Percentiles rank a stretch among this genome's conserved stretches.
Conservation (phyloP, 2,797 vertebrate genomes). For the Pteronotus mesoamericanus region DNA sequence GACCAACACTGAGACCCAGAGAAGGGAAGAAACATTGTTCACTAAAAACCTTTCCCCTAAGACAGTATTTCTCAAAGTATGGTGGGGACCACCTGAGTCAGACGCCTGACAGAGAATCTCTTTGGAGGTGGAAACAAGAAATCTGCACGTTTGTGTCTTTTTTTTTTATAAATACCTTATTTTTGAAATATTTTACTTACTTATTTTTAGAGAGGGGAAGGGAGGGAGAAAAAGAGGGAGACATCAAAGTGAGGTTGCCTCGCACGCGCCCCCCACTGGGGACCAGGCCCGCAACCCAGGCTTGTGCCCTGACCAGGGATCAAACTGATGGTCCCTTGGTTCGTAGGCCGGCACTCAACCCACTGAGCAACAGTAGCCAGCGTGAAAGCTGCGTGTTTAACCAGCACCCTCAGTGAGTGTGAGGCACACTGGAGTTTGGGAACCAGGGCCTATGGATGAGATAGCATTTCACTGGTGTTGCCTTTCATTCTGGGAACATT, state of each 20-base stretch:
- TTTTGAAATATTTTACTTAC: too few relatives aligned
- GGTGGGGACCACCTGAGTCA: not conserved
- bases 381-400: not conserved
- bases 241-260: too few relatives aligned
- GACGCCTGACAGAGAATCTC: not conserved
- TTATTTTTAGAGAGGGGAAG: too few relatives aligned
- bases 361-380: too few relatives aligned
- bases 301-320: too few relatives aligned
- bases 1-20: not conserved
- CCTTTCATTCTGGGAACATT: not conserved
- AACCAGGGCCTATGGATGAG: not conserved
- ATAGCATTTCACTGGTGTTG: not conserved
- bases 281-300: too few relatives aligned
- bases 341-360: too few relatives aligned
- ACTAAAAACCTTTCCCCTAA: not conserved
- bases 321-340: too few relatives aligned
- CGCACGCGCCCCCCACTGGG: too few relatives aligned
- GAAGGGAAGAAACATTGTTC: not conserved
- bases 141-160: too few relatives aligned
- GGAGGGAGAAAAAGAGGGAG: too few relatives aligned
- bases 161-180: too few relatives aligned
- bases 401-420: not conserved
- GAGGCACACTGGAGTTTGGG: not conserved
- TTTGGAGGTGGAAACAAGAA: not conserved
- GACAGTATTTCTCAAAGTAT: not conserved